A percentile compares a stretch with the other conserved stretches of the same genome.
phyloP scores from a whole-genome alignment of 2,888 invertebrate species.

The Drosophila suboccidentalis region DNA sequence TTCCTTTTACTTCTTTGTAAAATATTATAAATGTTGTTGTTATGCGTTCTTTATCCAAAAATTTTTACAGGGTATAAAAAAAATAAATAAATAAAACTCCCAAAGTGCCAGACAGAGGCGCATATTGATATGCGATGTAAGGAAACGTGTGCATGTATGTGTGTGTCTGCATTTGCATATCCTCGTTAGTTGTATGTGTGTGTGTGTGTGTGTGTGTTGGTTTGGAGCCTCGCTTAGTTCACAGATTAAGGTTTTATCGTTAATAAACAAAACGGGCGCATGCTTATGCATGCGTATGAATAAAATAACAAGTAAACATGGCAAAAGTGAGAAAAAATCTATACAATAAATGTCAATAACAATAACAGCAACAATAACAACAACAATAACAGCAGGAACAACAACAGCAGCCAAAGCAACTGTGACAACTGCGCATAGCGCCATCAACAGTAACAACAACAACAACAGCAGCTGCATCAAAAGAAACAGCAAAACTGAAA shows the following conservation, averaged over 20 bases:
- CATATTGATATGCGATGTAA: slow-evolving; percentile 14
- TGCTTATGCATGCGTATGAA: slow-evolving; percentile 59
- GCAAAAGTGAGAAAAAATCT: slow-evolving; percentile 47
- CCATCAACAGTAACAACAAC: too few relatives aligned
- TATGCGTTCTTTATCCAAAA: too few relatives aligned
- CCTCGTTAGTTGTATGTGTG: background rate
- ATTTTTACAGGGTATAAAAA: slow-evolving; percentile 16
- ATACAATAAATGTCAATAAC: slow-evolving; percentile 55
- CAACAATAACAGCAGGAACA: slow-evolving; percentile 21
- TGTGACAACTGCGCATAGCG: slow-evolving; percentile 65
- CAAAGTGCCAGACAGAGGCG: slow-evolving; percentile 19
- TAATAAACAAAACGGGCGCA: slow-evolving; percentile 48
- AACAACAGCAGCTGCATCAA: slow-evolving; percentile 33
- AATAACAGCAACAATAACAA: slow-evolving; percentile 32
- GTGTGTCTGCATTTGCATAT: slow-evolving; percentile 2
- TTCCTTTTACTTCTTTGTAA: too few relatives aligned
- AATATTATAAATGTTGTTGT: too few relatives aligned
- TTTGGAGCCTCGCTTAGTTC: slow-evolving; percentile 22
- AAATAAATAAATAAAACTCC: slow-evolving; percentile 21
- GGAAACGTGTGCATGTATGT: slow-evolving; percentile 1
- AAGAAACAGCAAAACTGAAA: slow-evolving; percentile 50
- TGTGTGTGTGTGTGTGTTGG: slow-evolving; percentile 3
- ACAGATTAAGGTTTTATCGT: slow-evolving; percentile 55
- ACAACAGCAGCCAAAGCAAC: slow-evolving; percentile 21
- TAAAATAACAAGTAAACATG: slow-evolving; percentile 45